Base-by-base conservation (phyloP, 2,797 vertebrate species). In the Myripristis murdjan region DNA sequence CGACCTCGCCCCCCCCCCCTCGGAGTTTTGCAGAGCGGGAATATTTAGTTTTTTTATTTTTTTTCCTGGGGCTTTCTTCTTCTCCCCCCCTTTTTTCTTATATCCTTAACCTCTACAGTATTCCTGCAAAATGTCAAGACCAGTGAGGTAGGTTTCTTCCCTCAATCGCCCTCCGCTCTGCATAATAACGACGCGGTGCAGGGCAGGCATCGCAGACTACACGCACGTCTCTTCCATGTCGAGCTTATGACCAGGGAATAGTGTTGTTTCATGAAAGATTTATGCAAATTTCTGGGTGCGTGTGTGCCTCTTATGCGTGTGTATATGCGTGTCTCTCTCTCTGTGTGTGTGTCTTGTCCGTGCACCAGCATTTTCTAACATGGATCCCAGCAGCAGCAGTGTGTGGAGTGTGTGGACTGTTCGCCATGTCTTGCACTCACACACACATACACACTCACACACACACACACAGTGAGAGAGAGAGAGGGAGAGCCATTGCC, bases 121-220 rank as follows among this genome's bases (percentile, higher is more conserved):
- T 94, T 94, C 90, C 93, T 91, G 89, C 93, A 95, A 89, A 94
- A 96, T 96, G 95, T 93, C 95, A 82, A 94, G 95, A 94, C 95
- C 95, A 89, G 95, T 96, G 90, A 95, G 95, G 95, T 96, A 95
- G 56, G 94, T 95, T 87, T 87, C 88, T 95, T 87, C 86, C 88
- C 86, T 92, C 81, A 84, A 86, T 82, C 66, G 90, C 93, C 85
- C 79, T 81, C 74, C 79, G 76, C 82, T 72, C 41, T 77, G 59
- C 58, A 57, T 55, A 75, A 83, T 72, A 82, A 66, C 77, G 86
- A 75, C 82, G 11, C 69, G 10, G 85, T 54, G 85, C 87, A 86
- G 70, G 73, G 62, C 60, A 48, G 37, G 70, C 83, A 31, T 65
- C 66, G 75, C 75, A 55, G 73, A 73, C 73, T 83, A 77, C 88